Percentiles rank a stretch among this genome's conserved stretches.
These are phyloP conservation scores for Andricus grossulariae DNA, from an alignment of 1,140 invertebrate species.

Conservation along the genomic window DNA sequence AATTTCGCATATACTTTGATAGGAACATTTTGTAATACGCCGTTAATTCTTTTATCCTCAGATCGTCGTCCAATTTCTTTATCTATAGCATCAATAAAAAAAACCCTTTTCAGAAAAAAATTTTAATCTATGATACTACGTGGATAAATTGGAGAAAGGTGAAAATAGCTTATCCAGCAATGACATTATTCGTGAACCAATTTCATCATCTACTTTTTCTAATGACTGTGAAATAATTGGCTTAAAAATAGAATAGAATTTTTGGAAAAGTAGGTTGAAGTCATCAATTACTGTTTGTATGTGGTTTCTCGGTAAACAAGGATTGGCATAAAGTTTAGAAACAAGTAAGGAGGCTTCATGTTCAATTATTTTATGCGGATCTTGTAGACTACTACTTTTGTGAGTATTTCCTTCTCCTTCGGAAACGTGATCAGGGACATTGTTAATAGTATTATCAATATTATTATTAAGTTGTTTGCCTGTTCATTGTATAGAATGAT, in stretches of 20 bases:
- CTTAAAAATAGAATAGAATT: not conserved
- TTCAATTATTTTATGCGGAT: slow-evolving; percentile 1
- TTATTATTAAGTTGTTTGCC: not conserved
- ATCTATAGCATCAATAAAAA: not conserved
- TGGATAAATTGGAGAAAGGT: too few relatives aligned
- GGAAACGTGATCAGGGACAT: not conserved
- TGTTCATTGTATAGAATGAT: not conserved
- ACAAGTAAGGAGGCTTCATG: slow-evolving; percentile 16
- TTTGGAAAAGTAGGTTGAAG: not conserved
- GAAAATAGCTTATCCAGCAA: not conserved
- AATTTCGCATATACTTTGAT: not conserved
- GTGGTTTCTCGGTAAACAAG: slow-evolving; percentile 32
- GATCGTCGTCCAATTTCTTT: not conserved
- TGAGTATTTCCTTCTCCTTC: not conserved
- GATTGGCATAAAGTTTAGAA: slow-evolving; percentile 35
- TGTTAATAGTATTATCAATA: not conserved
- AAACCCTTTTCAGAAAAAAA: too few relatives aligned
- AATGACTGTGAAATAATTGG: not conserved
- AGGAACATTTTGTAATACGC: not conserved
- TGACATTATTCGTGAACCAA: not conserved
- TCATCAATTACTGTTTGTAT: slow-evolving; percentile 39
- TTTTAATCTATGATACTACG: too few relatives aligned
- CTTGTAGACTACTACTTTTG: not conserved
- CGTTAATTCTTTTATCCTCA: not conserved
- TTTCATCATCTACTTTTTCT: not conserved